A percentile compares a stretch with the other conserved stretches of the same genome.
Evolutionary conservation across 2,797 vertebrate genomes (phyloP).

Genomic region (Phalloptychus januarius): DNA sequence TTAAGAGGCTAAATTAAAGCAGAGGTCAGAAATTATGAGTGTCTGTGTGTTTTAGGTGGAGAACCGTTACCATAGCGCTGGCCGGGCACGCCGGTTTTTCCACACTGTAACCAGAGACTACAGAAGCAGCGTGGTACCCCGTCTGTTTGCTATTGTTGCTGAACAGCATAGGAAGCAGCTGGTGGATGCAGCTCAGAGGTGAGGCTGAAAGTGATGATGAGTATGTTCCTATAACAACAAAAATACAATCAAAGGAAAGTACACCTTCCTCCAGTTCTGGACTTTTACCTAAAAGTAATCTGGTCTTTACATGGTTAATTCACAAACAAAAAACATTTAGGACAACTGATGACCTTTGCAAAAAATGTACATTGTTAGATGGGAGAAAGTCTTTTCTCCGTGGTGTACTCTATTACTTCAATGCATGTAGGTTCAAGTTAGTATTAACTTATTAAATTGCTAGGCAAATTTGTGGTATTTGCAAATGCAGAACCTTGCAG

Average conservation of each 20-base stretch:
- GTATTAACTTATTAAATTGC: neutral
- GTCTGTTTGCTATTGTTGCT: conserved; percentile 89
- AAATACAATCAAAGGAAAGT: neutral
- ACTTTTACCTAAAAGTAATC: neutral
- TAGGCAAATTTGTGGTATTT: neutral
- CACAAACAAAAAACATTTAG: neutral
- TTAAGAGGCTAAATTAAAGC: neutral
- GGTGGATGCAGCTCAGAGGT: conserved; percentile 89
- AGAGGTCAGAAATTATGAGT: neutral
- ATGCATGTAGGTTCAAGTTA: neutral
- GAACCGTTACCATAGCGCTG: conserved; percentile 87
- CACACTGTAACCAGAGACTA: conserved; percentile 80
- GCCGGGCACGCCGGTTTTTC: conserved; percentile 89
- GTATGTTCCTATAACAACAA: neutral
- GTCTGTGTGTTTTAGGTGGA: conserved; percentile 75
- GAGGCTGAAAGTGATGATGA: conserved; percentile 33
- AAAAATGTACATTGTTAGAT: neutral
- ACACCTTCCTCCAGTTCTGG: neutral
- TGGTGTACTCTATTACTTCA: neutral
- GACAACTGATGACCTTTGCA: neutral
- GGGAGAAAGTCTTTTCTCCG: too few species aligned
- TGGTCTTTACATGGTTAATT: neutral
- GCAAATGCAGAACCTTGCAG: neutral
- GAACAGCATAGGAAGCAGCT: conserved; percentile 90
- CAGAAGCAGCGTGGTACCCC: conserved; percentile 82